Evolutionary conservation across 2,888 invertebrate species (phyloP).

Genomic region (Theretra japonica): DNA sequence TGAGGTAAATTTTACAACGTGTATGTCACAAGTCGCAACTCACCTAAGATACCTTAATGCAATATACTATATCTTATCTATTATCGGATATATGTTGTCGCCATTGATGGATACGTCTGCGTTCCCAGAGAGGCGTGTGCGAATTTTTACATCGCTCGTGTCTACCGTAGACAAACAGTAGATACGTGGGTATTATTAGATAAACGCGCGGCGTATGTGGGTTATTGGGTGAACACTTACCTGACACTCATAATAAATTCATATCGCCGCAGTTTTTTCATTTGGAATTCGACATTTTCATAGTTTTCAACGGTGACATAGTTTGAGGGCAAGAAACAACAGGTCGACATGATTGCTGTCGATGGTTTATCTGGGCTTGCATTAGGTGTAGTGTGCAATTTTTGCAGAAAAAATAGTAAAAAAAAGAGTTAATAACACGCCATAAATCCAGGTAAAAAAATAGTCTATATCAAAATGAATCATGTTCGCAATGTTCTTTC

Average conservation of each 20-base stretch:
- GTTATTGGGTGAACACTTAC: constrained; percentile 32
- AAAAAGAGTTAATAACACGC: too few species aligned
- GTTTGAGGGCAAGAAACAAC: not conserved
- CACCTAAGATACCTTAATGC: not conserved
- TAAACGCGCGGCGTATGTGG: constrained; percentile 21
- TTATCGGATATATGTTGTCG: constrained; percentile 12
- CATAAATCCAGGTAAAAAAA: too few species aligned
- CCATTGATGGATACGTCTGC: not conserved
- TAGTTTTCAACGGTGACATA: not conserved
- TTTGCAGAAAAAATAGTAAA: too few species aligned
- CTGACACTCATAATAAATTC: constrained; percentile 27
- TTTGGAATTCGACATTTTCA: not conserved
- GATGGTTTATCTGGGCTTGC: not conserved
- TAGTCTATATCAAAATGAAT: too few species aligned
- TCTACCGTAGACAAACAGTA: constrained; percentile 4
- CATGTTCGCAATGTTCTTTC: too few species aligned
- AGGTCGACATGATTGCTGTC: too few species aligned
- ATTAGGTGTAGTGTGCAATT: too few species aligned
- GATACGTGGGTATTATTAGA: constrained; percentile 18
- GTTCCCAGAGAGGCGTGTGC: not conserved
- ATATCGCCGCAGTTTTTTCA: not conserved
- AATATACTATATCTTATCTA: constrained; percentile 13
- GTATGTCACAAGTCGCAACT: not conserved
- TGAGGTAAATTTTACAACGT: too few species aligned
- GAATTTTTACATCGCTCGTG: constrained; percentile 9